Base-by-base conservation (phyloP, 1,140 invertebrate species). In the Neodiprion pinetum region DNA sequence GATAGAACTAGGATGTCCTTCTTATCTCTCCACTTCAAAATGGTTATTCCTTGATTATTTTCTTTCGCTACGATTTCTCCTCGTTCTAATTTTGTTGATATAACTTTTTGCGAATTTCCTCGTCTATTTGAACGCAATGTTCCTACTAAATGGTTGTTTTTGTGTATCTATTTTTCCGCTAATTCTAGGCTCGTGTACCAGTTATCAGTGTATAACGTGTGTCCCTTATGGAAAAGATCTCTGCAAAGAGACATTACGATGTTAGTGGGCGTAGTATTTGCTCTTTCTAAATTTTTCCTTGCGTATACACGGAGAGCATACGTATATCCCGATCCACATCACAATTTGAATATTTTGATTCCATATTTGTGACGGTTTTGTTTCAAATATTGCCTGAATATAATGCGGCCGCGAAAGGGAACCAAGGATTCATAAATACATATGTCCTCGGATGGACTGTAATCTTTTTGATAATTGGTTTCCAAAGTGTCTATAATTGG, bases 1-100 rank as follows among this genome's bases (percentile, higher is more conserved):
- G 83, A 85, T 40, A 89, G 75, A 69, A 87, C 78, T 8, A 86
- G 76, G 10, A 87, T 83, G 75, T 86, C 83, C 67, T 80, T 69
- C 75, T 87, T 87, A 79, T 87, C 83, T 80, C 82, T 86, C 84
- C 87, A 90, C 80, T 85, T 84, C 72, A 75, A 66, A 85, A 90
- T 76, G 67, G 80, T 85, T 77, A 89, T 83, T 10, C 82, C 85
- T 73, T 83, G 78, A 9, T 80, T 74, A 81, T 82, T 87, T 81
- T 88, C 77, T 76, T 79, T 78, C 5, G 81, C 75, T 72, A 76
- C 74, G 17, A 77, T 73, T 75, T 88, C 82, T 21, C 85, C 83
- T 79, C 74, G 78, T 78, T 86, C 84, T 73, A 89, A 80, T 76
- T 85, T 88, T 74, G 77, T 78, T 67, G 72, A 50, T 50, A 72